phyloP scores from a whole-genome alignment of 2,797 vertebrate genomes.

The Octomys mimax region DNA sequence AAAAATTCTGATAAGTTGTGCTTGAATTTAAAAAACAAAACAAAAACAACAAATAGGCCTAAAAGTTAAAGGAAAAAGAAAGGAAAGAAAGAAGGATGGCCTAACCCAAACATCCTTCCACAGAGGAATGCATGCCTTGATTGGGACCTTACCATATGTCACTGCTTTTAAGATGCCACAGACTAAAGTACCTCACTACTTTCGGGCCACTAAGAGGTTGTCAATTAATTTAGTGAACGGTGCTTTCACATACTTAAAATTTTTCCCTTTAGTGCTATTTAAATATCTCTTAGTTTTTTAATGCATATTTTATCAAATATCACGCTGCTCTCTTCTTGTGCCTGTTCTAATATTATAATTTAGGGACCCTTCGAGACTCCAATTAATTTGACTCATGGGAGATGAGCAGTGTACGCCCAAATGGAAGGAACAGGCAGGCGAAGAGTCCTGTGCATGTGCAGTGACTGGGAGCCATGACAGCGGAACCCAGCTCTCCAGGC shows the following conservation, averaged over 20 bases:
- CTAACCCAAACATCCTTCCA: neutral
- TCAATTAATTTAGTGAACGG: neutral
- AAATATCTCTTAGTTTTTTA: neutral
- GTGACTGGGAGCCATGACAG: neutral
- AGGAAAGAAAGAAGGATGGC: neutral
- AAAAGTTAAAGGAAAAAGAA: neutral
- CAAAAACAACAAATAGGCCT: neutral
- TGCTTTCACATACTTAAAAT: neutral
- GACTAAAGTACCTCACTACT: neutral
- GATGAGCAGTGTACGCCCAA: neutral
- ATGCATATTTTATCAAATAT: neutral
- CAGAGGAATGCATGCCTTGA: neutral
- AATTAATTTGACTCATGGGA: neutral
- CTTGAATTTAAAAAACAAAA: too few relatives aligned
- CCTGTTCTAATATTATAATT: neutral
- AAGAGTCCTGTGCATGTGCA: accelerated
- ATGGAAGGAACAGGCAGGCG: neutral
- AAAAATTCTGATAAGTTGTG: too few relatives aligned
- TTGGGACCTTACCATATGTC: neutral
- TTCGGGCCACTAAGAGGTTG: neutral
- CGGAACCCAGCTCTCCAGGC: neutral
- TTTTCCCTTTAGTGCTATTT: neutral
- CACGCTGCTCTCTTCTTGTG: neutral
- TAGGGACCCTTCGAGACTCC: neutral
- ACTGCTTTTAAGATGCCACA: neutral